Evolutionary conservation across 2,113 vertebrate genomes (phyloP).

Genomic region (Spermophilus dauricus): DNA sequence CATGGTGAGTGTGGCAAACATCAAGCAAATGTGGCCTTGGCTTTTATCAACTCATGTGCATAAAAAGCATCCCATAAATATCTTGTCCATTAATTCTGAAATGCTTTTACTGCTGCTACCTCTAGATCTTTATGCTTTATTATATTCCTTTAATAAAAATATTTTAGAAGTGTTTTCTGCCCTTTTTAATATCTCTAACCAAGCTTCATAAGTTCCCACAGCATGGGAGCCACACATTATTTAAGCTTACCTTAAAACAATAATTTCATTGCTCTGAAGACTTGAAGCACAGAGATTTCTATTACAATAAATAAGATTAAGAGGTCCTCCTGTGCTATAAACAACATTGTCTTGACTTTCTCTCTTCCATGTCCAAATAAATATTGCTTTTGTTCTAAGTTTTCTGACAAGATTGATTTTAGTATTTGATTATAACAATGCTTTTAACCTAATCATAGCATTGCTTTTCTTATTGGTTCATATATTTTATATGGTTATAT

Average conservation of each 20-base stretch:
- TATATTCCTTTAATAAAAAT: neutral
- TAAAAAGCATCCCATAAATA: neutral
- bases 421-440: neutral
- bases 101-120: neutral
- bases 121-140: neutral
- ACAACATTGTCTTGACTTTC: neutral
- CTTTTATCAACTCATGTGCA: neutral
- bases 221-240: neutral
- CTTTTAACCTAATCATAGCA: neutral
- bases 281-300: neutral
- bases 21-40: neutral
- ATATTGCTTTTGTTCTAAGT: neutral
- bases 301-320: accelerated
- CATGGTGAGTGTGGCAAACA: neutral
- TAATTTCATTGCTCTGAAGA: neutral
- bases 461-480: neutral
- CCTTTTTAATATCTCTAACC: neutral
- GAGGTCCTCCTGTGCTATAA: no score
- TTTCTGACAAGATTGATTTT: neutral
- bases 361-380: neutral
- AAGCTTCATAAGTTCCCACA: neutral
- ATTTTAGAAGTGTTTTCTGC: neutral
- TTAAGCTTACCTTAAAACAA: neutral
- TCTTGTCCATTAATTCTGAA: neutral
- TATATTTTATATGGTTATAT: neutral